Conservation (phyloP, 2,113 vertebrate species). For the Aegotheles bennettii region DNA sequence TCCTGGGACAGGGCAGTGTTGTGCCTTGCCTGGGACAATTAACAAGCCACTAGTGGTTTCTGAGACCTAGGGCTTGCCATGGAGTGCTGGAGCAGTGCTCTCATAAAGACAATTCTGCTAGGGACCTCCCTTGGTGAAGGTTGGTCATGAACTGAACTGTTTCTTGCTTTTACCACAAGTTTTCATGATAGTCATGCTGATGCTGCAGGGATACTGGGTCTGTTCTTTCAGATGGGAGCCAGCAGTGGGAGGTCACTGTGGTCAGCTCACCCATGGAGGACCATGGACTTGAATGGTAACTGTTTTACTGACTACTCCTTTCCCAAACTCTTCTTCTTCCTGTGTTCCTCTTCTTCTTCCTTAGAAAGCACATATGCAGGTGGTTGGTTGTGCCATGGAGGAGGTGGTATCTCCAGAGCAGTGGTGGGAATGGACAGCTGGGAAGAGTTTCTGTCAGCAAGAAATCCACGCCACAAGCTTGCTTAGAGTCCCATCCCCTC, state of each 20-base stretch:
- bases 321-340: background rate
- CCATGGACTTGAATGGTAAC: background rate
- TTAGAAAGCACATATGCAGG: background rate
- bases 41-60: background rate
- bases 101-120: accelerated
- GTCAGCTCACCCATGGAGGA: background rate
- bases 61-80: accelerated
- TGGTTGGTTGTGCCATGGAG: background rate
- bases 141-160: accelerated
- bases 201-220: background rate
- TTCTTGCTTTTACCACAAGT: background rate
- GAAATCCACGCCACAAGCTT: accelerated
- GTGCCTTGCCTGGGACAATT: background rate
- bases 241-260: accelerated
- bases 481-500: accelerated
- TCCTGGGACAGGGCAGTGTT: background rate
- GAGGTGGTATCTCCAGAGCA: background rate
- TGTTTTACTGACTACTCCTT: background rate
- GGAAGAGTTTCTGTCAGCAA: background rate
- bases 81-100: background rate
- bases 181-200: background rate
- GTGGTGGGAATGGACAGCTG: background rate
- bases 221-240: background rate
- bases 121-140: accelerated
- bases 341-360: background rate